Evolutionary conservation across 2,797 vertebrate species (phyloP), one percentile per base, ranked within the genome.

Genomic region (Vespertilio murinus): DNA sequence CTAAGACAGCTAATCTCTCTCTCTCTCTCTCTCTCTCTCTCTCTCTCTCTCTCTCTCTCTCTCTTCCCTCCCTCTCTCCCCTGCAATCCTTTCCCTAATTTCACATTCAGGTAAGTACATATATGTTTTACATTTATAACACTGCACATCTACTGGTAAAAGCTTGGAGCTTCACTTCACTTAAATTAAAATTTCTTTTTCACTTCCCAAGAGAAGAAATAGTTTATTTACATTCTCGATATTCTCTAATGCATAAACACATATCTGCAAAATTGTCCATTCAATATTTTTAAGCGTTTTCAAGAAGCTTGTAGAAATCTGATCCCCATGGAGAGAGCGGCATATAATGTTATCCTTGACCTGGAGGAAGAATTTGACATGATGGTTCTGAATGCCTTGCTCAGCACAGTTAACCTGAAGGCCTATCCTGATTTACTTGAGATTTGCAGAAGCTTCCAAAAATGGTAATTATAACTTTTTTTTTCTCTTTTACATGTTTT

Each of bases 231-330:
- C 5, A 4, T 38, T 16, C 49, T 33, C 33, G 25, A 8, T 91
- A 23, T 94, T 56, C 52, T 52, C 7, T 35, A 69, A 38, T 1
- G 9, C 33, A 42, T 70, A 30, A 49, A 45, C 65, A 23, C 40
- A n/a, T 45, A 65, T 9, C 59, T 69, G 80, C 52, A 11, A 49
- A 70, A 94, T 89, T 94, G 20, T 91, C 12, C n/a, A 13, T 94
- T 94, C 16, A 18, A 38, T 95, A 25, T 94, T 88, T 96, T 95
- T 38, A 86, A 96, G 96, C 0, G 33, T 45, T 94, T 47, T 93
- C 30, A 61, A 84, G 89, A 94, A 54, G 30, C n/a, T 3, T 96
- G 23, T 87, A 18, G 11, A 77, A 94, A 95, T 28, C 38, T 67
- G 65, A 22, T 95, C 3, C 89, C 96, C 0, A 28, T 93, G 89